Conservation (phyloP, 2,888 invertebrate genomes). For the Amphipoea lucens region DNA sequence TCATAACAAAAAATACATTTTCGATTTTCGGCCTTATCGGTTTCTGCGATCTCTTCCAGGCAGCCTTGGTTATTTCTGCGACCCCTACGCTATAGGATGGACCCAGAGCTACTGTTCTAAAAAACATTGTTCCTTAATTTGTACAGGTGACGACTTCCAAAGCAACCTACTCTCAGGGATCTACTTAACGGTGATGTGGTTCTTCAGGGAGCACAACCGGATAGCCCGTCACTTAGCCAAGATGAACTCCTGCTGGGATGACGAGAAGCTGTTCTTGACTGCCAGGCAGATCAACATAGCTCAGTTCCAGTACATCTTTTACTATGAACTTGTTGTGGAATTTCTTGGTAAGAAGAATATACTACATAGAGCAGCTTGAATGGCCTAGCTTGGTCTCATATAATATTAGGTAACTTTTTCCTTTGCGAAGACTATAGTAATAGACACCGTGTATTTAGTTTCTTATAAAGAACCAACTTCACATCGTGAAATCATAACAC, state of each 20-base stretch:
- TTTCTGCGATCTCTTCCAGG: too few relatives aligned
- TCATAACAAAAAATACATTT: too few relatives aligned
- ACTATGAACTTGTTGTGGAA: conserved; percentile 94
- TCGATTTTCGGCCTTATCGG: too few relatives aligned
- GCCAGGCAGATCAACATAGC: conserved; percentile 93
- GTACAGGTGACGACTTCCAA: conserved; percentile 61
- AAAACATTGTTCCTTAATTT: background rate
- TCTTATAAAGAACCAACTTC: background rate
- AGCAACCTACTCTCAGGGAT: conserved; percentile 66
- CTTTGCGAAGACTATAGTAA: background rate
- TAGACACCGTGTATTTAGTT: background rate
- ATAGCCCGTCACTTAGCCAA: conserved; percentile 92
- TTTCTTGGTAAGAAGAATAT: conserved; percentile 91
- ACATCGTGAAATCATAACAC: background rate
- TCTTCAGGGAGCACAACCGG: conserved; percentile 94
- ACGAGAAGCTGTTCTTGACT: conserved; percentile 92
- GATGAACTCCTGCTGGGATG: conserved; percentile 96
- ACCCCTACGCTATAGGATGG: background rate
- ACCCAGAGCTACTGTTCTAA: background rate
- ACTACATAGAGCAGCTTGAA: background rate
- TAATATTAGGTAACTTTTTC: background rate
- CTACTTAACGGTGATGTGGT: conserved; percentile 69
- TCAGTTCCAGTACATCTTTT: conserved; percentile 94
- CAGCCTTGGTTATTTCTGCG: background rate
- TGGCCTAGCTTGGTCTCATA: background rate